phyloP scores from a whole-genome alignment of 2,888 invertebrate genomes.

The Acronicta leporina region DNA sequence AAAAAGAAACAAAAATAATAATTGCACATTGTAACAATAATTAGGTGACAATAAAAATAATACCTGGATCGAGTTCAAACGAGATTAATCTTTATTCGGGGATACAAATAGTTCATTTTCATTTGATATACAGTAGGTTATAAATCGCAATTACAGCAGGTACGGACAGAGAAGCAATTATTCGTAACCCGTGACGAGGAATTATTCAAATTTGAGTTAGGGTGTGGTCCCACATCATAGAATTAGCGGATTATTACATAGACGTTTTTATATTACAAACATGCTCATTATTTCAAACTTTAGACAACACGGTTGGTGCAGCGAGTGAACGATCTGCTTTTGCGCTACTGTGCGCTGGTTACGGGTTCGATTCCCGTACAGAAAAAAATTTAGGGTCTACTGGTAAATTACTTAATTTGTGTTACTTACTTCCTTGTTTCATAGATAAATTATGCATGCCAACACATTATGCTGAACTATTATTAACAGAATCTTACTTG shows the following conservation, averaged over 20 bases:
- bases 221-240: constrained; percentile 32
- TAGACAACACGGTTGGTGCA: too few species aligned
- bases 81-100: constrained; percentile 18
- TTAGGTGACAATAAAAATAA: constrained; percentile 29
- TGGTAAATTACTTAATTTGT: too few species aligned
- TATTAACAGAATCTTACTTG: too few species aligned
- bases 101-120: constrained; percentile 28
- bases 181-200: constrained; percentile 67
- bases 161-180: constrained; percentile 66
- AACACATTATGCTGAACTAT: too few species aligned
- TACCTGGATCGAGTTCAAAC: neutral
- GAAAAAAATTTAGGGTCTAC: too few species aligned
- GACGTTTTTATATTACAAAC: too few species aligned
- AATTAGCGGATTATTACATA: constrained; percentile 7
- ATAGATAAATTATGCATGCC: too few species aligned
- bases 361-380: too few species aligned
- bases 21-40: constrained; percentile 24
- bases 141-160: constrained; percentile 74
- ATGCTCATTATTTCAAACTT: too few species aligned
- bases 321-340: too few species aligned
- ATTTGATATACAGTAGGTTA: constrained; percentile 53
- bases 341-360: too few species aligned
- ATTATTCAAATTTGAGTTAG: constrained; percentile 69
- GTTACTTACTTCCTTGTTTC: too few species aligned
- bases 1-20: constrained; percentile 16